Evolutionary conservation across 2,888 invertebrate genomes (phyloP), one percentile per base, ranked within the genome.

Genomic region (Oscheius sp.): DNA sequence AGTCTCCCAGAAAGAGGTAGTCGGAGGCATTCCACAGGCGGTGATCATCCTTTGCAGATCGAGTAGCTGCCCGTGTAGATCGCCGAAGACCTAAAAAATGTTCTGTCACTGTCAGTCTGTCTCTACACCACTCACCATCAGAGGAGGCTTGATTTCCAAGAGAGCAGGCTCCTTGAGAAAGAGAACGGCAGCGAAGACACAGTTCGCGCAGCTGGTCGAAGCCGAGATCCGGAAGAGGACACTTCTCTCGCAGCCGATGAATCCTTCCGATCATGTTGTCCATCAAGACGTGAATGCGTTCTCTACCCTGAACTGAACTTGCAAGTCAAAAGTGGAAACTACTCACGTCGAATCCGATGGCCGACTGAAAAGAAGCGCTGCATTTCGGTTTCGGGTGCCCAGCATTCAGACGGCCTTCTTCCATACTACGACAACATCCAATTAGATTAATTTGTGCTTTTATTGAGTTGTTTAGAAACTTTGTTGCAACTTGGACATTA

Each of bases 31-130:
- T 37, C 70, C 63, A 59, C 71, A 66, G 10, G 42, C 50, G 9
- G 4, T 48, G 32, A 78, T 65, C 68, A 76, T 72, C 51, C 59
- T 58, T 32, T 62, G 92, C 86, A 98, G 92, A 91, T 98, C 97
- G 90, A 96, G 96, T 91, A 97, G 97, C 92, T 98, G 97, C 80
- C 97, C 97, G 90, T 98, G 97, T 88, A 97, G 96, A 90, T 97
- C 97, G 91, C 96, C 95, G 37, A 76, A 74, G 11, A 81, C 73
- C 32, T 21, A 21, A 21, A 21, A 21, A 21, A 21, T 0, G 21
- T 21, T 0, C 21, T 21, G 70, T 77, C 62, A 81, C 59, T 10
- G 79, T 78, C n/a, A 78, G 66, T 5, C 51, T 55, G n/a, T 80
- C 29, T 50, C 73, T 79, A n/a, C 33, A 63, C 13, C n/a, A 35